Evolutionary conservation across 2,113 vertebrate genomes (phyloP), one percentile per base, ranked within the genome.

Genomic region (Aix galericulata): DNA sequence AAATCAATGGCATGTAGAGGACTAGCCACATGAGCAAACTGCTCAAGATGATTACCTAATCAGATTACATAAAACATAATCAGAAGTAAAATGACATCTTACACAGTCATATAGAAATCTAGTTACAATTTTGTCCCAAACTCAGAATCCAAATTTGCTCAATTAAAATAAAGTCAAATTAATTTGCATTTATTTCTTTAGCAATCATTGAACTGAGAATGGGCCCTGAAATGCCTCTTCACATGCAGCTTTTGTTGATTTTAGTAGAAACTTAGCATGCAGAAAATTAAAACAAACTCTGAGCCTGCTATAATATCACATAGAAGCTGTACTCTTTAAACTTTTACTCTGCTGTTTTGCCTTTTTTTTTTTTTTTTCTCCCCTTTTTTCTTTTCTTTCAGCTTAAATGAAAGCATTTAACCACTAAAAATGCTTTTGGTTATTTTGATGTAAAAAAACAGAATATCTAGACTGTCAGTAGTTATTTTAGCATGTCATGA

Each of bases 211-310:
- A 53, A 16, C 29, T 82, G 34, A 50, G 56, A 82, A 73, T 64
- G 38, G 17, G 53, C 60, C 69, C 94, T 84, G 88, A 42, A 86
- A 12, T 63, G 63, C 52, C 60, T 67, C 86, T 77, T 69, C 50
- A 64, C 8, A 5, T 71, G 78, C 88, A 94, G 90, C 79, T 95
- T 85, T 78, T 86, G 80, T 29, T 86, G 69, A 93, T 97, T 94
- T 94, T 71, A 78, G 60, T 16, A 88, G 68, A 92, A 13, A 14
- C 76, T 83, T 86, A 80, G 77, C 48, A 86, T 60, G 76, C 56
- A 83, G 89, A 90, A 94, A 91, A 62, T 93, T 71, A 77, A 29
- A 69, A 88, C 76, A 82, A 91, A 88, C 88, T 80, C 63, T 75
- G 56, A 78, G 80, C 40, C 71, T 82, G 62, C 64, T 77, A 63